phyloP scores from a whole-genome alignment of 1,140 invertebrate genomes.

The Cotesia glomerata region DNA sequence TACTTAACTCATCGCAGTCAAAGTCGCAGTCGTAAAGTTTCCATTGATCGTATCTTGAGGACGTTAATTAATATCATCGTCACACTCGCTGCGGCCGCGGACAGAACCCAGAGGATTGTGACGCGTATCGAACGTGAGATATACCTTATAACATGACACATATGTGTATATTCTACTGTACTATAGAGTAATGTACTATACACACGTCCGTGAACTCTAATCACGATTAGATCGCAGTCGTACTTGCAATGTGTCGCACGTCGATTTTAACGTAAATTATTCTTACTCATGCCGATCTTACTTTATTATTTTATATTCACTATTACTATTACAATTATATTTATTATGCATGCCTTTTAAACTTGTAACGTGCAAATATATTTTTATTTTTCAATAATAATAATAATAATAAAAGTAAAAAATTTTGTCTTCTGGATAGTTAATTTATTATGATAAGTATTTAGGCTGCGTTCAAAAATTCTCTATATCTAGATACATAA shows the following conservation, averaged over 20 bases:
- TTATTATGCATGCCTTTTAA: conserved; percentile 43
- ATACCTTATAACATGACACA: conserved; percentile 26
- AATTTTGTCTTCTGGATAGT: no score
- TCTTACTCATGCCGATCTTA: conserved; percentile 31
- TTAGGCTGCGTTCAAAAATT: no score
- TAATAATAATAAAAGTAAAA: no score
- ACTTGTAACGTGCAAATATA: conserved; percentile 22
- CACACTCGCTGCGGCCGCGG: conserved; percentile 14
- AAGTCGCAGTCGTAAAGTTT: conserved; percentile 5
- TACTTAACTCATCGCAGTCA: background rate
- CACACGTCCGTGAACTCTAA: conserved; percentile 31
- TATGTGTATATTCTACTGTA: conserved; percentile 34
- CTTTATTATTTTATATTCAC: conserved; percentile 56
- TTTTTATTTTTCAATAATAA: no score
- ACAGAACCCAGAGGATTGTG: background rate
- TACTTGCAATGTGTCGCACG: conserved; percentile 55
- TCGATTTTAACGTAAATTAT: conserved; percentile 30
- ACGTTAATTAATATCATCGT: conserved; percentile 33
- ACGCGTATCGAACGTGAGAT: conserved; percentile 34
- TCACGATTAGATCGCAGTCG: conserved; percentile 32
- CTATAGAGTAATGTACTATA: background rate
- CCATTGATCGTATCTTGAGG: conserved; percentile 13
- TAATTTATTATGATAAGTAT: no score
- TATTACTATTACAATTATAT: conserved; percentile 39
- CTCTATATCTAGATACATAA: no score